A percentile compares a stretch with the other conserved stretches of the same genome.
phyloP scores from a whole-genome alignment of 2,113 vertebrate genomes.

The Electrona antarctica region DNA sequence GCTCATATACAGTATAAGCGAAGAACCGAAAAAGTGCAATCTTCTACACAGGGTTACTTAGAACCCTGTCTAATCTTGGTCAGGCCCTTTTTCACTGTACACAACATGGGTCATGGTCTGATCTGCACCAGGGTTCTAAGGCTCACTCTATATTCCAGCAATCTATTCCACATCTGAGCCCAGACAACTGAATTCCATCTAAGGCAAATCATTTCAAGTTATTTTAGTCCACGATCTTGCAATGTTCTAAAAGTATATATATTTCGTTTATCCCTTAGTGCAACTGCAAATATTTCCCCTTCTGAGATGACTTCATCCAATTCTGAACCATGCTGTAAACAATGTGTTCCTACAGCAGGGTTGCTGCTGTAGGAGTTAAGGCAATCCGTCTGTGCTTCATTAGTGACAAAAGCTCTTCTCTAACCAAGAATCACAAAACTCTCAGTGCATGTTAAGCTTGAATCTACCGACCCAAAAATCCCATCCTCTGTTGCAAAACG shows the following conservation, averaged over 20 bases:
- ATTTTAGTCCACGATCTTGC: conserved; percentile 31
- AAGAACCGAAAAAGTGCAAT: conserved; percentile 74
- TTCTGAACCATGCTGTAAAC: conserved; percentile 69
- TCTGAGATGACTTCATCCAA: conserved; percentile 50
- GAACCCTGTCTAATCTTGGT: conserved; percentile 59
- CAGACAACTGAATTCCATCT: conserved; percentile 35
- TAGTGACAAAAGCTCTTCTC: conserved; percentile 58
- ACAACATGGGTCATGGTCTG: conserved; percentile 71
- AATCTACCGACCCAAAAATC: conserved; percentile 54
- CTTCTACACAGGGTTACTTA: conserved; percentile 60
- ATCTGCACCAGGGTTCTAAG: conserved; percentile 79
- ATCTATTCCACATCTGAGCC: conserved; percentile 32
- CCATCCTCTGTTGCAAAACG: conserved; percentile 31
- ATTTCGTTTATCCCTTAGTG: conserved; percentile 22
- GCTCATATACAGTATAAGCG: conserved; percentile 69
- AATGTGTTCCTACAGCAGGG: conserved; percentile 56
- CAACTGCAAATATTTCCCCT: conserved; percentile 40
- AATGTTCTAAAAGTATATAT: conserved; percentile 25
- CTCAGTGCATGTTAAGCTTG: conserved; percentile 67
- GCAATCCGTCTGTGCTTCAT: conserved; percentile 71
- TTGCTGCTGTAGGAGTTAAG: conserved; percentile 67
- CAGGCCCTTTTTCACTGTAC: conserved; percentile 55
- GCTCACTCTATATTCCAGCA: conserved; percentile 66
- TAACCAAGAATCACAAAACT: conserved; percentile 65
- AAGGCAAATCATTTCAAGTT: conserved; percentile 60